Base-by-base conservation (phyloP, 2,113 vertebrate species). In the Chaenogobius annularis region DNA sequence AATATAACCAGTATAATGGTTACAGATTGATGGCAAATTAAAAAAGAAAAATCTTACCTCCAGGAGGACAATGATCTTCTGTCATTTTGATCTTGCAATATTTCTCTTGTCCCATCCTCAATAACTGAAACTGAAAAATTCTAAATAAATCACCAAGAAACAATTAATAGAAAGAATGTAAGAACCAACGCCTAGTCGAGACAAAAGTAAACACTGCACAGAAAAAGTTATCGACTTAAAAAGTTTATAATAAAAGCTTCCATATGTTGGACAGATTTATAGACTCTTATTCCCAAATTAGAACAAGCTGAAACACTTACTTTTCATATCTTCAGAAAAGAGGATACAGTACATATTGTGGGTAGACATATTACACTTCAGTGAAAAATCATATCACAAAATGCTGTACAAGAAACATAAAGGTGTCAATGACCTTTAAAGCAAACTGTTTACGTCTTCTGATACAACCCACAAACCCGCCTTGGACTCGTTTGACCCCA, bases 371-470 rank as follows among this genome's bases (percentile, higher is more conserved):
- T 55, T 20, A 54, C 50, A 54, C 50, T 0, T 6, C 7, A 20
- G 6, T 52, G 52, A 55, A 20, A 11, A 22, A 55, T 50, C 15
- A 50, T 50, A 55, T 50, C 14, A 50, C 17, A 31, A 19, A 59
- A 48, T 61, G 6, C 6, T n/a, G 20, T 13, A 23, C 7, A 70
- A 2, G 44, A 59, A 23, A 20, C 23, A 66, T 8, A 69, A 68
- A 71, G 71, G 72, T 77, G 67, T 56, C 35, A 47, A 61, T 85
- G 77, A 69, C 83, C 74, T 83, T 74, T 83, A 78, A 44, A 65
- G 54, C 50, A 56, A 69, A 65, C 40, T 22, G 66, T 43, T 78
- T 52, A 0, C 44, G 1, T 50, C 19, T 23, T 11, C 59, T 10
- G 31, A 14, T 26, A 31, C 31, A 61, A 8, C 31, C 58, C 58